Base-by-base conservation (phyloP, 2,797 vertebrate genomes). In the Pangasius mekongensis region DNA sequence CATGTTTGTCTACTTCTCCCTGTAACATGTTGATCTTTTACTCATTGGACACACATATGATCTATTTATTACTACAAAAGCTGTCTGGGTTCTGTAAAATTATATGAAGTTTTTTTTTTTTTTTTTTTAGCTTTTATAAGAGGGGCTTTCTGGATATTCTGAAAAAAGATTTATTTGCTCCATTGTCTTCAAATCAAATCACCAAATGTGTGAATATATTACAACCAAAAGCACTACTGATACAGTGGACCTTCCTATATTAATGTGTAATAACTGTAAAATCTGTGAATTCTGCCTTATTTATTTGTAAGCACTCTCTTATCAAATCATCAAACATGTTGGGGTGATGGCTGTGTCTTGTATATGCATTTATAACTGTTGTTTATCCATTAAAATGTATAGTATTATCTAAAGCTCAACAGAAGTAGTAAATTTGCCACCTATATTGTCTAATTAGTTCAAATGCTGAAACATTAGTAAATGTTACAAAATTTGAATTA, bases 1-100 rank as follows among this genome's bases (percentile, higher is more conserved):
- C 93, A 97, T 99, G 98, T 99, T 98, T 95, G 95, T 99, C 92
- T 99, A 98, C 96, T 99, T 99, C 92, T 99, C 98, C 90, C 94
- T 99, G 93, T 99, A 97, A 97, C 84, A 67, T 83, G 62, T 22
- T 81, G 80, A 22, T 86, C 16, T 82, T 36, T 33, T 47, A 20
- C 54, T 54, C 47, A 60, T 13, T n/a, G 30, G 22, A 49, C 86
- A 33, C 85, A 87, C 91, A 47, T 88, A 91, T 90, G 92, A 91
- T 89, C 82, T 90, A 89, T 94, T 91, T 93, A 89, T 91, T 84
- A 52, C 78, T 83, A 80, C 11, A 92, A 80, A 80, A 92, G 86
- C 88, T 92, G 36, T 89, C 86, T 87, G 73, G 83, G 83, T 84
- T 95, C 94, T 96, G 94, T 96, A 95, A 96, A 95, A 96, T 49